These are phyloP conservation scores for Argyresthia goedartella DNA, from an alignment of 2,888 invertebrate species.

Conservation along the genomic window DNA sequence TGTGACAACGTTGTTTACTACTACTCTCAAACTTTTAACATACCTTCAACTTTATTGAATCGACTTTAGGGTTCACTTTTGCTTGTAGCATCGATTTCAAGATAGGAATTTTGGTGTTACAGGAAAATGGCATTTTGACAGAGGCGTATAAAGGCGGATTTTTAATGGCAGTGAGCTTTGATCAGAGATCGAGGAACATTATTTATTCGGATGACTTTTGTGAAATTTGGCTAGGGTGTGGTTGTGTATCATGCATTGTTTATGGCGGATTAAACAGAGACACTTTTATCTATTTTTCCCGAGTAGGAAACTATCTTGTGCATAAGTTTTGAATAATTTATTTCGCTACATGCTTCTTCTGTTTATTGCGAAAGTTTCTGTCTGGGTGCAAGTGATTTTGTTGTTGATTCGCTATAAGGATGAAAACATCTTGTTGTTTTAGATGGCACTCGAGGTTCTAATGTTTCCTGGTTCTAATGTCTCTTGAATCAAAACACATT, in stretches of 20 bases:
- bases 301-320: background rate
- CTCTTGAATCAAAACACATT: no score
- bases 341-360: background rate
- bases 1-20: background rate
- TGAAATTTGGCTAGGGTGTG: constrained; percentile 3
- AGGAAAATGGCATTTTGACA: background rate
- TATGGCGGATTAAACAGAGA: constrained; percentile 6
- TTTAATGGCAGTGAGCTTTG: background rate
- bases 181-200: constrained; percentile 1
- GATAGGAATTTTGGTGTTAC: background rate
- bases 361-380: background rate
- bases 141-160: background rate
- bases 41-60: background rate
- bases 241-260: constrained; percentile 3
- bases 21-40: background rate
- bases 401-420: background rate
- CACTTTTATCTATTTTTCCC: background rate
- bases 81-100: background rate
- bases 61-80: background rate
- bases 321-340: constrained; percentile 5
- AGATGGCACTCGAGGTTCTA: no score
- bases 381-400: background rate
- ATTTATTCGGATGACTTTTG: constrained; percentile 8
- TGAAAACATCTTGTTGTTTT: no score
- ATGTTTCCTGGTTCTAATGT: no score